A percentile compares a stretch with the other conserved stretches of the same genome.
These are phyloP conservation scores for Drosophila suzukii DNA, from an alignment of 1,140 invertebrate genomes.

Conservation along the genomic window DNA sequence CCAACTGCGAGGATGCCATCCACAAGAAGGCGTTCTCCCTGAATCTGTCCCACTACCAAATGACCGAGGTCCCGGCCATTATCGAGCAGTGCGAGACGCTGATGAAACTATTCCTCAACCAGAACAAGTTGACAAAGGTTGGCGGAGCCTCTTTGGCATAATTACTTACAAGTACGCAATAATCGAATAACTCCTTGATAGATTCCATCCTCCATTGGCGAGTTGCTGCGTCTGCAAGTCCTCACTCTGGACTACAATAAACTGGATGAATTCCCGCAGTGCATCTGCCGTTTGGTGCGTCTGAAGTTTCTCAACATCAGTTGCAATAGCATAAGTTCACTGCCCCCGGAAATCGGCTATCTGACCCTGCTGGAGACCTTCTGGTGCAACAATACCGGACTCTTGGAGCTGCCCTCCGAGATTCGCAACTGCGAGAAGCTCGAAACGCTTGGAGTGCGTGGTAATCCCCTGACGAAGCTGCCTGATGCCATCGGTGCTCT, in stretches of 20 bases:
- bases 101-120: constrained; percentile 86
- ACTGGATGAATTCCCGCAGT: constrained; percentile 88
- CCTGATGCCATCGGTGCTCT: constrained; percentile 86
- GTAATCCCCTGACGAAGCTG: constrained; percentile 86
- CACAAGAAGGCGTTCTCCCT: constrained; percentile 86
- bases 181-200: constrained; percentile 10
- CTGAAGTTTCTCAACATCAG: constrained; percentile 93
- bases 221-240: constrained; percentile 82
- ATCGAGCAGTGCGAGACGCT: constrained; percentile 86
- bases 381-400: constrained; percentile 87
- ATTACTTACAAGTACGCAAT: not conserved
- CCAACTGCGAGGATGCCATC: constrained; percentile 87
- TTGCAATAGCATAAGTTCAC: constrained; percentile 89
- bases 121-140: constrained; percentile 86
- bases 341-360: constrained; percentile 89
- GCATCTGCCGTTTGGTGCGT: constrained; percentile 87
- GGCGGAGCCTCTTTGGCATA: constrained; percentile 18
- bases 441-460: constrained; percentile 88
- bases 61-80: constrained; percentile 85
- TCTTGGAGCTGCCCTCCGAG: constrained; percentile 87
- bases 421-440: constrained; percentile 90
- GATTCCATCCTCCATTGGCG: constrained; percentile 72
- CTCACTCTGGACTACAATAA: constrained; percentile 88
- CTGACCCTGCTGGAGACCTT: constrained; percentile 91
- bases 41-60: constrained; percentile 87